Percentiles rank a stretch among this genome's conserved stretches.
Evolutionary conservation across 2,888 invertebrate genomes (phyloP).

Genomic region (Antitype chi): DNA sequence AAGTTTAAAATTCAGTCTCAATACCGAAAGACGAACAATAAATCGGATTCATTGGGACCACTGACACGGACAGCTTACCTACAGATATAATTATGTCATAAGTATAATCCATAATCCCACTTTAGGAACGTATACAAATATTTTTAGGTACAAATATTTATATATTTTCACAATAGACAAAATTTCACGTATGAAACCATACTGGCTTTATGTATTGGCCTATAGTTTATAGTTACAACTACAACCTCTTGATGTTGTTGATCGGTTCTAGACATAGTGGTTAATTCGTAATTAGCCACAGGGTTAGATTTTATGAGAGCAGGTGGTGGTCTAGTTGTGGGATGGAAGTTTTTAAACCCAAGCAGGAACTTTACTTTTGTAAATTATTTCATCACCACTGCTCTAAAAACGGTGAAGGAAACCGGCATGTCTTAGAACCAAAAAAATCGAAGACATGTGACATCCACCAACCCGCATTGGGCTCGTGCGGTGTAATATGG

Average conservation of each 20-base stretch:
- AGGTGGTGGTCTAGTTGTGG: neutral
- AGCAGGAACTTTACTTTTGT: no score
- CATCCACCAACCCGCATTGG: neutral
- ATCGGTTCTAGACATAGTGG: conserved; percentile 24
- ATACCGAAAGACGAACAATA: conserved; percentile 59
- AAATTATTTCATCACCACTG: neutral
- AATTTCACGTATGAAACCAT: conserved; percentile 38
- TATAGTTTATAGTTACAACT: conserved; percentile 58
- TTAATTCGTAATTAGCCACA: conserved; percentile 23
- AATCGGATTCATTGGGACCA: conserved; percentile 70
- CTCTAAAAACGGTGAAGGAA: neutral
- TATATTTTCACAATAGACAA: conserved; percentile 74
- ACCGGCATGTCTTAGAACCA: neutral
- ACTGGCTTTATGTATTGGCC: conserved; percentile 61
- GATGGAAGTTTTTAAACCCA: neutral
- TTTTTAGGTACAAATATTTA: conserved; percentile 73
- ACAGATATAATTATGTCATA: conserved; percentile 61
- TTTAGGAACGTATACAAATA: conserved; percentile 69
- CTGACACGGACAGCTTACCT: conserved; percentile 47
- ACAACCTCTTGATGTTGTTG: conserved; percentile 45
- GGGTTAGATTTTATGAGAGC: conserved; percentile 23
- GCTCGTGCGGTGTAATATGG: neutral
- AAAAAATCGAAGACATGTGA: neutral
- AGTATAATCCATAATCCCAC: conserved; percentile 43
- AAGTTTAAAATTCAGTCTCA: conserved; percentile 78